A percentile compares a stretch with the other conserved stretches of the same genome.
Conservation (phyloP, 2,113 vertebrate species). For the Paramormyrops kingsleyae region DNA sequence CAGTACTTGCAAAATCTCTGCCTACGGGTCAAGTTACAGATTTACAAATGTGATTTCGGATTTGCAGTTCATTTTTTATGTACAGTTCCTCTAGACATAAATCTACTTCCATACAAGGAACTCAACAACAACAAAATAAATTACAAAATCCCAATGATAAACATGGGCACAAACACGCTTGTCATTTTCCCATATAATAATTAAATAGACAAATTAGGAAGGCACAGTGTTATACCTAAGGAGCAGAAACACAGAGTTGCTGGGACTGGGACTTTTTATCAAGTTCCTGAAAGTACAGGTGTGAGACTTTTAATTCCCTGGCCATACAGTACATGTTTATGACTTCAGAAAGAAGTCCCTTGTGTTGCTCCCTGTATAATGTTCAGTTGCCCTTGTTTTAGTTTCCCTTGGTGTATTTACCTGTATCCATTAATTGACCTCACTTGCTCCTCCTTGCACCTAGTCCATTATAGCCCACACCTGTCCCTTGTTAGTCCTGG, state of each 20-base stretch:
- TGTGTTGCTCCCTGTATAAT: neutral
- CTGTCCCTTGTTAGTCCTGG: neutral
- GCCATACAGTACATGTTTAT: too few species aligned
- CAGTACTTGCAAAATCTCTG: neutral
- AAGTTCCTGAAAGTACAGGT: too few species aligned
- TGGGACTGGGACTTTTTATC: too few species aligned
- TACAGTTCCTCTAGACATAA: neutral
- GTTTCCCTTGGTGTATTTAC: neutral
- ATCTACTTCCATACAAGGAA: neutral
- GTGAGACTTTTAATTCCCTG: too few species aligned
- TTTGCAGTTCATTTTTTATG: neutral
- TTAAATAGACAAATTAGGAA: too few species aligned
- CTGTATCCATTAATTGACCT: neutral
- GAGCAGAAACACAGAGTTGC: too few species aligned
- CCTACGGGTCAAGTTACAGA: neutral
- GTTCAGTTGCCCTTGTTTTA: neutral
- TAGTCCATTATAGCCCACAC: too few species aligned
- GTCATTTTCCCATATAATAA: neutral
- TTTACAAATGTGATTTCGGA: neutral
- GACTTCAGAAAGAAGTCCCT: neutral
- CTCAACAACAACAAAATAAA: neutral
- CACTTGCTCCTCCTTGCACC: neutral
- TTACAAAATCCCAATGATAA: neutral
- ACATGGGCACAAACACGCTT: neutral
- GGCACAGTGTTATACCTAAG: too few species aligned